These are phyloP conservation scores for Macrobrachium rosenbergii DNA, from an alignment of 1,140 invertebrate genomes.

Conservation along the genomic window DNA sequence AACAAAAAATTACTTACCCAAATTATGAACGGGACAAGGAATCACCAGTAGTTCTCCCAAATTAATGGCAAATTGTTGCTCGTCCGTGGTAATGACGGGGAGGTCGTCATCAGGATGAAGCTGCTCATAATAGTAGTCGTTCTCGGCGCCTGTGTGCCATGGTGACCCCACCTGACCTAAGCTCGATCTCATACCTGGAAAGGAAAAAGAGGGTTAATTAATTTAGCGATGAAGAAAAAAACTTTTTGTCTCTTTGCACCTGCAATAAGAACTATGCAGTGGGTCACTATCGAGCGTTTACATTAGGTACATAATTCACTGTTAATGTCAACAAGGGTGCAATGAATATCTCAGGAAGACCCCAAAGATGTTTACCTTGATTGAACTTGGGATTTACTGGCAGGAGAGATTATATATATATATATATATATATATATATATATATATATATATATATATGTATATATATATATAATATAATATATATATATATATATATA, in stretches of 20 bases:
- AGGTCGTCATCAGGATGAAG: slow-evolving; percentile 11
- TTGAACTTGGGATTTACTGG: too few species aligned
- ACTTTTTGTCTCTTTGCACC: background rate
- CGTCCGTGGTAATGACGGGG: slow-evolving; percentile 8
- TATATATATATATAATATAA: too few species aligned
- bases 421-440: too few species aligned
- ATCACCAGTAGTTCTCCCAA: background rate
- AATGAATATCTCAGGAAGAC: too few species aligned
- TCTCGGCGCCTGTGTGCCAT: slow-evolving; percentile 11
- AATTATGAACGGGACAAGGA: slow-evolving; percentile 15
- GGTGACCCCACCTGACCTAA: slow-evolving; percentile 1
- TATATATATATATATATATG: too few species aligned
- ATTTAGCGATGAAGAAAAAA: background rate
- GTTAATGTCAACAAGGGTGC: too few species aligned
- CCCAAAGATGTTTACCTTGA: too few species aligned
- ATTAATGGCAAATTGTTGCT: background rate
- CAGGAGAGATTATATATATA: too few species aligned
- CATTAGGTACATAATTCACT: too few species aligned
- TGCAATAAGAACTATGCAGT: background rate
- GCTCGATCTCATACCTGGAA: background rate
- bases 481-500: too few species aligned
- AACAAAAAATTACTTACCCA: background rate
- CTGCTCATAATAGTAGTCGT: slow-evolving; percentile 38
- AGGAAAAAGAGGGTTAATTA: background rate
- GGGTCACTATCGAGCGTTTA: too few species aligned